Percentiles rank a stretch among this genome's conserved stretches.
Conservation (phyloP, 2,888 invertebrate genomes). For the Pandemis cinnamomeana region DNA sequence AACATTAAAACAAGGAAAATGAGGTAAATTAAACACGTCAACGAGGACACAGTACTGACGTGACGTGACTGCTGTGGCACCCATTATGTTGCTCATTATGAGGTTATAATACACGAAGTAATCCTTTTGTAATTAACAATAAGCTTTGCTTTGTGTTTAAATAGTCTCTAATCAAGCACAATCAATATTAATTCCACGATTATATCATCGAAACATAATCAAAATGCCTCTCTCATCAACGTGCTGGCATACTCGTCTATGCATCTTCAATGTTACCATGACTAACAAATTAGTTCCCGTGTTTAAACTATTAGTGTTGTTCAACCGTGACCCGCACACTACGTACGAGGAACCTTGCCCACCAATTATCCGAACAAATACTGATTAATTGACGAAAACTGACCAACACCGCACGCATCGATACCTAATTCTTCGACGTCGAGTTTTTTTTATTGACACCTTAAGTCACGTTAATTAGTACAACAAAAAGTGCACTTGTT, state of each 20-base stretch:
- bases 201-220: conserved; percentile 55
- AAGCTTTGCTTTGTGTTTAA: conserved; percentile 45
- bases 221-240: conserved; percentile 46
- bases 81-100: conserved; percentile 42
- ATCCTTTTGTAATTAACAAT: conserved; percentile 37
- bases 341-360: conserved; percentile 51
- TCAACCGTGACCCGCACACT: conserved; percentile 68
- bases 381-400: conserved; percentile 54
- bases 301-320: conserved; percentile 56
- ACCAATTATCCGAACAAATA: conserved; percentile 59
- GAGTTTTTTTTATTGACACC: conserved; percentile 18
- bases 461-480: conserved; percentile 25
- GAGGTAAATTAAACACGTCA: conserved; percentile 58
- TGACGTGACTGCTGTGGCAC: conserved; percentile 51
- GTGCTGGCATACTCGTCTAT: conserved; percentile 46
- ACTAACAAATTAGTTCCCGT: conserved; percentile 65
- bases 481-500: not conserved
- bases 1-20: conserved; percentile 51
- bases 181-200: conserved; percentile 58
- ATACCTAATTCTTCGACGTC: conserved; percentile 13
- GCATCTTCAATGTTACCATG: conserved; percentile 52
- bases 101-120: conserved; percentile 45
- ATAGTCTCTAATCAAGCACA: conserved; percentile 48
- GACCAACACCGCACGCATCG: conserved; percentile 44
- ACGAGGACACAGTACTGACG: conserved; percentile 53